These are phyloP conservation scores for Thamnophis elegans DNA, from an alignment of 2,797 vertebrate species.

Conservation along the genomic window DNA sequence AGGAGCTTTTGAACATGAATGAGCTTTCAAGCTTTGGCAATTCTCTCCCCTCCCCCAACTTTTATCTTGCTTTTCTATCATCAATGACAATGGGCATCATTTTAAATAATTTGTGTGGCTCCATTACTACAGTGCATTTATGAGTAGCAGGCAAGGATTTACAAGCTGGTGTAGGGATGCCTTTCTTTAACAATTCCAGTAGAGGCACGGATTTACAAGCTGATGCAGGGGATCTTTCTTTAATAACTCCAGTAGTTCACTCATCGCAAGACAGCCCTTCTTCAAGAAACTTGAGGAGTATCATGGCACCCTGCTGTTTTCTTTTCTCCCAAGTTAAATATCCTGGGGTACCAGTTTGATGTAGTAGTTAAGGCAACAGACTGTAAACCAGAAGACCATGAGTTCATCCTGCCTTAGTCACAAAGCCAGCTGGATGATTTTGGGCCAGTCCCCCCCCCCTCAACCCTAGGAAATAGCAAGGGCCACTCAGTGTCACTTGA, in stretches of 20 bases:
- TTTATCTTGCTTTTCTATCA: constrained; percentile 2
- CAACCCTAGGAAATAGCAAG: background rate
- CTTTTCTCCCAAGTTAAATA: background rate
- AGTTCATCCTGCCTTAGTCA: background rate
- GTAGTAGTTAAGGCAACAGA: background rate
- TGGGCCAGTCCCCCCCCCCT: background rate
- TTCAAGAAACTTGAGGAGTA: background rate
- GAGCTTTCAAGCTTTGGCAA: constrained; percentile 32
- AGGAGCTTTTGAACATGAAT: constrained; percentile 28
- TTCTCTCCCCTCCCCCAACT: background rate
- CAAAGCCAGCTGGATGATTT: background rate
- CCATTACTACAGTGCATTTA: background rate
- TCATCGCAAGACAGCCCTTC: background rate
- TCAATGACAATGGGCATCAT: constrained; percentile 26
- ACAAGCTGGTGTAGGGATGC: background rate
- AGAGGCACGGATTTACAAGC: background rate
- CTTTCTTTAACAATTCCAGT: background rate
- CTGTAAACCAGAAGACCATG: background rate
- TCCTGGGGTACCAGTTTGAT: background rate
- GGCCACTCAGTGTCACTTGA: background rate
- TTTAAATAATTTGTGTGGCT: background rate
- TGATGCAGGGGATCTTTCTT: background rate
- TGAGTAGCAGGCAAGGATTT: background rate
- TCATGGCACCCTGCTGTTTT: background rate
- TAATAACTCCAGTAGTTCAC: background rate